These are phyloP conservation scores for Epizoanthus scotinus DNA, from an alignment of 92 coral and sea anemone genomes.

Conservation along the genomic window DNA sequence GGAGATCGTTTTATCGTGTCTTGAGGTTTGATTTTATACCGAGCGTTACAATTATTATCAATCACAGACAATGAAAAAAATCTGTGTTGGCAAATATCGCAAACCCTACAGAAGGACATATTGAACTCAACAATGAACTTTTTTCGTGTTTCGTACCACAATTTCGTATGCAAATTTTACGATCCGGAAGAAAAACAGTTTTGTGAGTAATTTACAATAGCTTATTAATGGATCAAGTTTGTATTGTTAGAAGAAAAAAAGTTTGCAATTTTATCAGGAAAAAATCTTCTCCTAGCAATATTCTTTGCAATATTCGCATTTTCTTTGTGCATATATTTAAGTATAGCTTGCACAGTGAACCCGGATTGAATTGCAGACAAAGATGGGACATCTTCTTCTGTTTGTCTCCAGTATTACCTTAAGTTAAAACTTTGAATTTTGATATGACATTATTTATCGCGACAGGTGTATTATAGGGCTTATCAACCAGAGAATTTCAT, in stretches of 20 bases:
- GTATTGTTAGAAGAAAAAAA: slow-evolving; percentile 7
- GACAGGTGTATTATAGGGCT: slow-evolving; percentile 50
- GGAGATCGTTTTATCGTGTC: slow-evolving; percentile 11
- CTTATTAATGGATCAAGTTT: slow-evolving; percentile 27
- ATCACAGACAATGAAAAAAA: not conserved
- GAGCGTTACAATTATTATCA: slow-evolving; percentile 15
- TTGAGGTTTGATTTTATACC: slow-evolving; percentile 26
- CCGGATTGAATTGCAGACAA: not conserved
- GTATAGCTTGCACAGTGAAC: slow-evolving; percentile 27
- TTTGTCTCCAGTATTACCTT: slow-evolving; percentile 55
- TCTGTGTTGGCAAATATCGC: not conserved
- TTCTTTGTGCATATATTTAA: not conserved
- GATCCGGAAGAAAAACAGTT: slow-evolving; percentile 23
- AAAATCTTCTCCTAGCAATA: slow-evolving; percentile 29
- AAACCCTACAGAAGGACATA: not conserved
- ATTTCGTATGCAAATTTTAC: slow-evolving; percentile 27
- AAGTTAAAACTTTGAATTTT: slow-evolving; percentile 65
- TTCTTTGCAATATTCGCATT: not conserved
- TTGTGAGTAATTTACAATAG: slow-evolving; percentile 20
- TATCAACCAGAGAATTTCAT: slow-evolving; percentile 37
- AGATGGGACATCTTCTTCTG: slow-evolving; percentile 47
- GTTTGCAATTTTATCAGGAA: slow-evolving; percentile 5
- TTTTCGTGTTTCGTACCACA: not conserved
- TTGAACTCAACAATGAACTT: not conserved
- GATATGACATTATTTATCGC: slow-evolving; percentile 41